Evolutionary conservation across 2,113 vertebrate species (phyloP).

Genomic region (Calidris pygmaea): DNA sequence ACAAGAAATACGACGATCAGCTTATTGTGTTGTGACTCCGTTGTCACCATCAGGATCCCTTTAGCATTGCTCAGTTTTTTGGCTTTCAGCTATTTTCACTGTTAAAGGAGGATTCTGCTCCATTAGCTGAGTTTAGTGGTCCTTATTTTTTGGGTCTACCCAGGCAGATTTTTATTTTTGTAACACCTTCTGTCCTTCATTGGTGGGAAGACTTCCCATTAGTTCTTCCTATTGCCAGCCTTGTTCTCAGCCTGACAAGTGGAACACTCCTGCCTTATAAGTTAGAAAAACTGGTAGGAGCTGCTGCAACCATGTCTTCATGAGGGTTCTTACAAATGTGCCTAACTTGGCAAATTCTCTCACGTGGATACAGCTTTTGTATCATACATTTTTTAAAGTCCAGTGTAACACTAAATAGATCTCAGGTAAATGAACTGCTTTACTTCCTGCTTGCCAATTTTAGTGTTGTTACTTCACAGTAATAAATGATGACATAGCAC

Average conservation of each 20-base stretch:
- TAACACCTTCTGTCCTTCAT: background rate
- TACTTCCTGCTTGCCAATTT: background rate
- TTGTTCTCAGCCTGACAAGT: background rate
- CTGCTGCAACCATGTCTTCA: background rate
- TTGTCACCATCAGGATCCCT: background rate
- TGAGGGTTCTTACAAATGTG: background rate
- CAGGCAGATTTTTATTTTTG: background rate
- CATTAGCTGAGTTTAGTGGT: background rate
- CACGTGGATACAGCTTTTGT: background rate
- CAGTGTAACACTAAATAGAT: background rate
- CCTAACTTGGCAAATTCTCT: background rate
- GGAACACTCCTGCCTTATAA: background rate
- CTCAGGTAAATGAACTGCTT: background rate
- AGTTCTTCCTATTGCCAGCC: background rate
- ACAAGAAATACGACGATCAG: fast-evolving
- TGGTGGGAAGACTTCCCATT: background rate
- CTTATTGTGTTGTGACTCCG: background rate
- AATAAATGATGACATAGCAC: background rate
- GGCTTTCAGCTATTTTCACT: background rate
- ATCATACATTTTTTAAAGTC: background rate
- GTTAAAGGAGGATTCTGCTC: background rate
- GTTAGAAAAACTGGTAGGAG: background rate
- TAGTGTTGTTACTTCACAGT: background rate
- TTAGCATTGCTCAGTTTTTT: background rate
- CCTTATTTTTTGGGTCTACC: background rate